These are phyloP conservation scores for Chesias legatella DNA, from an alignment of 2,888 invertebrate genomes.

Conservation along the genomic window DNA sequence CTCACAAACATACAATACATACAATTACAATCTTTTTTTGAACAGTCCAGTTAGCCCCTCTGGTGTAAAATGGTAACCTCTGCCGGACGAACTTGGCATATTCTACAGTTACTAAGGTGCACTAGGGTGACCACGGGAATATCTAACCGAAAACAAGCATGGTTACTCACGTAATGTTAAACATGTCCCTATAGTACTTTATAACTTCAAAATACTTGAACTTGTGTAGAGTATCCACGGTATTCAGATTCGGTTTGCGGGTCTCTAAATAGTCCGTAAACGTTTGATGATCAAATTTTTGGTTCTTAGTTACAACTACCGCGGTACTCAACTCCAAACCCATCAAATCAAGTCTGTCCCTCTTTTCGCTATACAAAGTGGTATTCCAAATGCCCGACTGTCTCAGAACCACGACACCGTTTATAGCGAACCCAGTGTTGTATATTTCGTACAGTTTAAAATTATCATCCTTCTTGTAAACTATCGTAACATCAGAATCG, in stretches of 20 bases:
- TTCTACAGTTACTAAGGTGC: neutral
- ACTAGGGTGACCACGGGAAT: too few species aligned
- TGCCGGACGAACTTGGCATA: too few species aligned
- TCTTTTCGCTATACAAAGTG: constrained; percentile 50
- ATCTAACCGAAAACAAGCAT: neutral
- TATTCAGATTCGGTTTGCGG: constrained; percentile 65
- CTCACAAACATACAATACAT: too few species aligned
- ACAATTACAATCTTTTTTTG: too few species aligned
- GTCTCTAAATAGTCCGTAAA: constrained; percentile 73
- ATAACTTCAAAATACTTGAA: constrained; percentile 81
- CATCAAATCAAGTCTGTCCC: constrained; percentile 71
- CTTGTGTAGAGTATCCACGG: constrained; percentile 83
- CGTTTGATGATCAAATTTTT: constrained; percentile 55
- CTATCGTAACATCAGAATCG: constrained; percentile 67
- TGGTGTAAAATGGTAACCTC: too few species aligned
- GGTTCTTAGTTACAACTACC: constrained; percentile 58
- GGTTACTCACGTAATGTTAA: constrained; percentile 82
- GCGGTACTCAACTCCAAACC: constrained; percentile 78
- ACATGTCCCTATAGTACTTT: constrained; percentile 81
- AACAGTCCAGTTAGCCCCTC: too few species aligned
- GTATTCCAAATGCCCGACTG: constrained; percentile 72
- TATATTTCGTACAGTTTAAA: constrained; percentile 68
- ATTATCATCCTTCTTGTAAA: constrained; percentile 31
- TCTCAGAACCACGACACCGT: constrained; percentile 69
- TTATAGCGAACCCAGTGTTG: constrained; percentile 77